Evolutionary conservation across 2,113 vertebrate genomes (phyloP).

Genomic region (Notarius lentiginosus): DNA sequence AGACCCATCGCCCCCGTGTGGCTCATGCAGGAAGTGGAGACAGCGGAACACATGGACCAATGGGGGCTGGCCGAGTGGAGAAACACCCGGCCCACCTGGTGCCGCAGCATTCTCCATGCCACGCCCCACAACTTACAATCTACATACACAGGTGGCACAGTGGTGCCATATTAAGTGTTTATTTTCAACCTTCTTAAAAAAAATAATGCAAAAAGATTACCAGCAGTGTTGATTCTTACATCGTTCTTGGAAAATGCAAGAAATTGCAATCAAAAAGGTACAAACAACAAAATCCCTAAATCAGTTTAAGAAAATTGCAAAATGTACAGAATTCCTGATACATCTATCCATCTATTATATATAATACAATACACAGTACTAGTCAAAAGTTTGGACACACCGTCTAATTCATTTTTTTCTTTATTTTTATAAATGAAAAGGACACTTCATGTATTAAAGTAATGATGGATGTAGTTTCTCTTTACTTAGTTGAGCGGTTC

Average conservation of each 20-base stretch:
- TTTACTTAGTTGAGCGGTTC: too few species aligned
- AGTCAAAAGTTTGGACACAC: too few species aligned
- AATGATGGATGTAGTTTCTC: too few species aligned
- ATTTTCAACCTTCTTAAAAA: not conserved
- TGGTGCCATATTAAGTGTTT: not conserved
- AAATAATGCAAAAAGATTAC: not conserved
- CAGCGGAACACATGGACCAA: slow-evolving; percentile 28
- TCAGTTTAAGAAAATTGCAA: not conserved
- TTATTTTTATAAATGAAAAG: too few species aligned
- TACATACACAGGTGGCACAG: slow-evolving; percentile 4
- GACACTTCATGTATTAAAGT: too few species aligned
- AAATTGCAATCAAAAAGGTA: not conserved
- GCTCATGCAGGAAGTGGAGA: slow-evolving; percentile 1
- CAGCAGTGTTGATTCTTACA: not conserved
- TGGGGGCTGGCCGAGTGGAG: slow-evolving; percentile 26
- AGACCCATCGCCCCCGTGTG: slow-evolving; percentile 43
- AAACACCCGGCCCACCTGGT: slow-evolving; percentile 38
- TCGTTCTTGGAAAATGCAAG: not conserved
- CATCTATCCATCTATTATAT: too few species aligned
- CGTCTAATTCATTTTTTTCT: too few species aligned
- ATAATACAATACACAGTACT: too few species aligned
- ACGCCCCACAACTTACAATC: slow-evolving; percentile 29
- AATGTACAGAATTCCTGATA: not conserved
- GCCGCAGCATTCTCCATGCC: slow-evolving; percentile 35
- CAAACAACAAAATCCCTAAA: not conserved